Conservation (phyloP, 2,888 invertebrate species). For the Rhamphomyia laevipes region DNA sequence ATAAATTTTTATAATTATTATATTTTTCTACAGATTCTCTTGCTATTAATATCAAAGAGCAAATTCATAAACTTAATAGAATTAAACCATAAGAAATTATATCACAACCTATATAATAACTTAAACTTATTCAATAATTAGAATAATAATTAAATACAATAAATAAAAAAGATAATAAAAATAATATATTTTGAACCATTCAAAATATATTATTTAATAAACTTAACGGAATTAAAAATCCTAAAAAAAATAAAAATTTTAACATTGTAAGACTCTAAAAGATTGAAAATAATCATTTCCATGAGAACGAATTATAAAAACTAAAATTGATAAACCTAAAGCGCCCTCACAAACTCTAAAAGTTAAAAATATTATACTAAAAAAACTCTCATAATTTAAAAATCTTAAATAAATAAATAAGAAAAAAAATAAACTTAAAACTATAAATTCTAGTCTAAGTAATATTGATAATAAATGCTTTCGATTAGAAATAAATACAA, state of each 20-base stretch:
- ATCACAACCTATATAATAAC: slow-evolving; percentile 38
- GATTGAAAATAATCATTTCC: slow-evolving; percentile 52
- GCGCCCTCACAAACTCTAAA: slow-evolving; percentile 54
- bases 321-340: slow-evolving; percentile 50
- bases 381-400: slow-evolving; percentile 41
- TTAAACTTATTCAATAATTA: slow-evolving; percentile 32
- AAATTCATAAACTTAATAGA: slow-evolving; percentile 49
- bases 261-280: slow-evolving; percentile 48
- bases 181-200: slow-evolving; percentile 42
- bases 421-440: slow-evolving; percentile 43
- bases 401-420: slow-evolving; percentile 39
- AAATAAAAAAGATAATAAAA: slow-evolving; percentile 41
- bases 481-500: slow-evolving; percentile 44
- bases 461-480: slow-evolving; percentile 48
- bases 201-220: slow-evolving; percentile 43
- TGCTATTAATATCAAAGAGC: slow-evolving; percentile 45
- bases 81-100: slow-evolving; percentile 43
- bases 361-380: slow-evolving; percentile 48
- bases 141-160: slow-evolving; percentile 34
- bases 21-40: slow-evolving; percentile 38
- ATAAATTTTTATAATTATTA: slow-evolving; percentile 41
- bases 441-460: slow-evolving; percentile 49
- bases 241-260: slow-evolving; percentile 41
- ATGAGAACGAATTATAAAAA: slow-evolving; percentile 48
- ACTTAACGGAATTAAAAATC: slow-evolving; percentile 43